Conservation (phyloP, 2,888 invertebrate species). For the Magallana nippona region DNA sequence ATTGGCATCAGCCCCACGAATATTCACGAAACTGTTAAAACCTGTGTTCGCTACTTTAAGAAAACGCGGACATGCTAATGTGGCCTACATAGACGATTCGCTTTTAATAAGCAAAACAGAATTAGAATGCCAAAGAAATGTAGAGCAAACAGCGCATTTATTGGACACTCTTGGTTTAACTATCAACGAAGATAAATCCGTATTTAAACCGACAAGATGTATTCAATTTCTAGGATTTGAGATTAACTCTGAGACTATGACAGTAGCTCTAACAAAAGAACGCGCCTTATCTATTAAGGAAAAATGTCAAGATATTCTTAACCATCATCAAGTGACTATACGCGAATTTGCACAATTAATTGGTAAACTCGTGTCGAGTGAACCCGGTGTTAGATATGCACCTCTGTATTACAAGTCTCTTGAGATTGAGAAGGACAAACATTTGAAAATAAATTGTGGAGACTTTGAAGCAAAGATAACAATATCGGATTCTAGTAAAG, state of each 20-base stretch:
- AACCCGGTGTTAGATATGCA: slow-evolving; percentile 53
- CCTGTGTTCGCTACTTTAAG: slow-evolving; percentile 43
- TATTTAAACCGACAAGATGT: slow-evolving; percentile 46
- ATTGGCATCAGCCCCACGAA: slow-evolving; percentile 42
- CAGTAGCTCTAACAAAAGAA: slow-evolving; percentile 46
- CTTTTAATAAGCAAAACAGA: slow-evolving; percentile 39
- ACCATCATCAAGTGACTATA: slow-evolving; percentile 38
- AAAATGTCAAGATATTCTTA: slow-evolving; percentile 32
- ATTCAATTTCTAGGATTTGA: slow-evolving; percentile 53
- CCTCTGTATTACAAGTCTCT: slow-evolving; percentile 51
- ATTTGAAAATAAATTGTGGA: slow-evolving; percentile 41
- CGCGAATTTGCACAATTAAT: slow-evolving; percentile 47
- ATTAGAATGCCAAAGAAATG: slow-evolving; percentile 36
- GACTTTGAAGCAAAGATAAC: slow-evolving; percentile 50
- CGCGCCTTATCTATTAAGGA: slow-evolving; percentile 38
- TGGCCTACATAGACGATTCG: slow-evolving; percentile 48
- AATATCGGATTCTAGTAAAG: slow-evolving; percentile 26
- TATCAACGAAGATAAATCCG: slow-evolving; percentile 51
- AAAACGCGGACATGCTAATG: slow-evolving; percentile 47
- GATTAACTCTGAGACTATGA: slow-evolving; percentile 50
- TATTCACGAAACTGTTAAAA: slow-evolving; percentile 54
- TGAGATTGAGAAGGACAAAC: slow-evolving; percentile 49
- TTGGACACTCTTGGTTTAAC: slow-evolving; percentile 41
- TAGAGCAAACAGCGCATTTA: slow-evolving; percentile 28
- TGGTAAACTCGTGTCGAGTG: slow-evolving; percentile 53